Evolutionary conservation across 2,113 vertebrate species (phyloP), one percentile per base, ranked within the genome.

Genomic region (Micronisus gabar): DNA sequence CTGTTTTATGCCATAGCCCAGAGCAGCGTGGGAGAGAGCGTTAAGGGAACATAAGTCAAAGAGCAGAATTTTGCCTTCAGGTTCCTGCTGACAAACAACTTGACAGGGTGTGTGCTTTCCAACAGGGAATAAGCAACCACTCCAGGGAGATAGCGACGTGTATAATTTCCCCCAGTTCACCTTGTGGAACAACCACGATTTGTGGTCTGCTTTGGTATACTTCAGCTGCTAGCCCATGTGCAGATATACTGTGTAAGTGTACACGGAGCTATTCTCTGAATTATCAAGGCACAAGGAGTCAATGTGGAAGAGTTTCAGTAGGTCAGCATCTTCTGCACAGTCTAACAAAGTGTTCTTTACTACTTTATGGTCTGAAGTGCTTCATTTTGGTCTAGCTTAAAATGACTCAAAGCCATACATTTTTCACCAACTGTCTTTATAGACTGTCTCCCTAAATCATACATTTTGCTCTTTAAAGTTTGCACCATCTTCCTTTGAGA

Each of bases 401-500:
- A 79, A 79, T 62, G 81, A 86, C 86, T 95, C 96, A 88, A 94
- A 95, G 74, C 59, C 75, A 78, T 86, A 58, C 55, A 96, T 90
- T 95, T 96, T 94, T 93, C 47, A 86, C 78, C 78, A 93, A 58
- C 65, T 56, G 36, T 9, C 79, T 95, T 88, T 80, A 70, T 40
- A 85, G 65, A 34, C 70, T 87, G 58, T 55, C 93, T 96, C 81
- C 74, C 97, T 95, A 95, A 93, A 93, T 95, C 93, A 93, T 91
- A 40, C 62, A 85, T 94, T 96, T 95, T 94, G 81, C 84, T 96
- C 75, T 95, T 93, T 93, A 95, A 95, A 95, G 83, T 81, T 85
- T 88, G 34, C 74, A 95, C 81, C 90, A 78, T 90, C 78, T 87
- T 95, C 84, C 84, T 95, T 95, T 81, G 93, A 97, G 86, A 79